Base-by-base conservation (phyloP, 2,113 vertebrate genomes). In the Sander lucioperca region DNA sequence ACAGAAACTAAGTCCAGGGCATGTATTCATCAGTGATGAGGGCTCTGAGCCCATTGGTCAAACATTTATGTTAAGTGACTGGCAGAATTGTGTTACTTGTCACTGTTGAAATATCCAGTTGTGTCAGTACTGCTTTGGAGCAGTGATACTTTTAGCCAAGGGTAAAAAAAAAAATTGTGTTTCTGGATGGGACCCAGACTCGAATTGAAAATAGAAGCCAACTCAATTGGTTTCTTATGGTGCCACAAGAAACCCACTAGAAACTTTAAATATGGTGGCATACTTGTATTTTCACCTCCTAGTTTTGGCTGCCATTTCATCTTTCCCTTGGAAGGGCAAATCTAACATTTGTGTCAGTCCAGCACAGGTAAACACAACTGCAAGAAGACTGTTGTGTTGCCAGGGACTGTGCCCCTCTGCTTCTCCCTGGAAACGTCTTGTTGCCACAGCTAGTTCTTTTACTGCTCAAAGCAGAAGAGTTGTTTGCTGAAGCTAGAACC, bases 1-100 rank as follows among this genome's bases (percentile, higher is more conserved):
- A 94, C 93, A 86, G 89, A 87, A 88, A 90, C 88, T 89, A 58
- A 43, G 87, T 88, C 83, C 80, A 79, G 82, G 86, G 53, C 83
- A 85, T 82, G 90, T 63, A 84, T 91, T 86, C 82, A 90, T 91
- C 85, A 77, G 74, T 80, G 86, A 86, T 73, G 84, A 82, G 73
- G 74, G 30, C 84, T 86, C 45, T 75, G 43, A 71, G 74, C 74
- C 86, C 83, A 89, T 78, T 90, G 91, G 93, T 90, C 88, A 91
- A 79, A 84, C 87, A 70, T 87, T 74, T 56, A 79, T 74, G 67
- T 83, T 79, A 65, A 80, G 59, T 61, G 67, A 73, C 71, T 84
- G 64, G 62, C 73, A 85, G 65, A 72, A 74, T 74, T 77, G 71
- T 83, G 64, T 51, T 82, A 56, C 23, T 54, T 51, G 48, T 74